These are phyloP conservation scores for Hydrolagus colliei DNA, from an alignment of 2,797 vertebrate species.

Conservation along the genomic window DNA sequence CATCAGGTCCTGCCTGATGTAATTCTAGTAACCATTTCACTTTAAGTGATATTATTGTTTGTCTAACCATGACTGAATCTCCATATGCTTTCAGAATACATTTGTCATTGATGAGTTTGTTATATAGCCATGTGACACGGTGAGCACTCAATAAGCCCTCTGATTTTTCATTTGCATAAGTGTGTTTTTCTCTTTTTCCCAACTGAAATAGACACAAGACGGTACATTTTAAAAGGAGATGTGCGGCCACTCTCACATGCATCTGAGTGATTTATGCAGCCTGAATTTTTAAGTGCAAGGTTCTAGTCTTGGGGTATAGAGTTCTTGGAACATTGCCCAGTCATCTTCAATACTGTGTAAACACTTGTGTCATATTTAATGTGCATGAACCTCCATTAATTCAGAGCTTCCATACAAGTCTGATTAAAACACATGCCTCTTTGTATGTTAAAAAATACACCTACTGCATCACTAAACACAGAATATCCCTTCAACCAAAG, in stretches of 20 bases:
- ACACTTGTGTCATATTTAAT: slow-evolving; percentile 27
- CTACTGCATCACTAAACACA: neutral
- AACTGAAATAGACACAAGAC: neutral
- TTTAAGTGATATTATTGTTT: slow-evolving; percentile 15
- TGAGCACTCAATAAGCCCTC: neutral
- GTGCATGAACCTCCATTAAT: slow-evolving; percentile 5
- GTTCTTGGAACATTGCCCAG: slow-evolving; percentile 16
- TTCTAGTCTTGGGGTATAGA: slow-evolving; percentile 8
- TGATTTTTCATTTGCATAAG: neutral
- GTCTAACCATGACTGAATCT: neutral
- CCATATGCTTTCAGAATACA: slow-evolving; percentile 12
- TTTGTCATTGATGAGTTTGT: neutral
- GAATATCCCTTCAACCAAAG: neutral
- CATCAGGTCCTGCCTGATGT: slow-evolving; percentile 17
- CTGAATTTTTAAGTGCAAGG: slow-evolving; percentile 11
- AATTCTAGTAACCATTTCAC: neutral
- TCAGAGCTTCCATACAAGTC: slow-evolving; percentile 1
- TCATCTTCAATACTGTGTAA: slow-evolving; percentile 13
- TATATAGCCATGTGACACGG: neutral
- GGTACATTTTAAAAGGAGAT: neutral
- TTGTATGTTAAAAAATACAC: slow-evolving; percentile 7
- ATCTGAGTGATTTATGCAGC: slow-evolving; percentile 10
- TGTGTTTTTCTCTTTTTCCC: neutral
- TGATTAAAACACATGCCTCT: slow-evolving; percentile 23
- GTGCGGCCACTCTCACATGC: neutral